These are phyloP conservation scores for Ahaetulla prasina DNA, from an alignment of 2,113 vertebrate genomes.

Conservation along the genomic window DNA sequence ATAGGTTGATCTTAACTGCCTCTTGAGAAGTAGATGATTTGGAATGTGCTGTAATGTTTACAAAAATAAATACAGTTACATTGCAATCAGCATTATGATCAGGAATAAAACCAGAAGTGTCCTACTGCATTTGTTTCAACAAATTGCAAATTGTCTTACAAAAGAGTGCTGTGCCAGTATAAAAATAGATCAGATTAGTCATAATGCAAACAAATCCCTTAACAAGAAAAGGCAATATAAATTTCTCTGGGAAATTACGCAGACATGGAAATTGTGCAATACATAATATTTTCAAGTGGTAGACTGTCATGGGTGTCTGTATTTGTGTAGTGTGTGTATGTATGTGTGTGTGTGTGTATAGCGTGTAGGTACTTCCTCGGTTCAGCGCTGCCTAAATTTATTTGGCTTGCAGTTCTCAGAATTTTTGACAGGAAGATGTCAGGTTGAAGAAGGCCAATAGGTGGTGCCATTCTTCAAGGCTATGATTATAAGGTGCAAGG, in stretches of 20 bases:
- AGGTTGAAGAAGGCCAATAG: background rate
- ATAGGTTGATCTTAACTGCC: background rate
- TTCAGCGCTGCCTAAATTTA: background rate
- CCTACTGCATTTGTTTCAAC: background rate
- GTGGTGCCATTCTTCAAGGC: background rate
- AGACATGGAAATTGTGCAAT: too few species aligned
- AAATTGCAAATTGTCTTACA: too few species aligned
- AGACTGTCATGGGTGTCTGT: background rate
- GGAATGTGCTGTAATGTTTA: background rate
- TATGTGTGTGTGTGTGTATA: background rate
- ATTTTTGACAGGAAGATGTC: background rate
- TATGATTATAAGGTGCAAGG: background rate
- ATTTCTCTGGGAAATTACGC: background rate
- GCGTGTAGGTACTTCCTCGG: background rate
- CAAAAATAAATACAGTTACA: background rate
- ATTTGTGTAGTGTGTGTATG: background rate
- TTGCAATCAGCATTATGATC: background rate
- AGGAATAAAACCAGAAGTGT: background rate
- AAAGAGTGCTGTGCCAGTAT: background rate
- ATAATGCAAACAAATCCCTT: background rate
- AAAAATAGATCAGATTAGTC: background rate
- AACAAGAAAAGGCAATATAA: background rate
- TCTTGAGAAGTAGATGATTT: background rate
- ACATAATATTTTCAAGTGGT: background rate
- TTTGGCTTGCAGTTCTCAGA: background rate